A percentile compares a stretch with the other conserved stretches of the same genome.
Conservation (phyloP, 2,797 vertebrate species). For the Xenopus petersii region DNA sequence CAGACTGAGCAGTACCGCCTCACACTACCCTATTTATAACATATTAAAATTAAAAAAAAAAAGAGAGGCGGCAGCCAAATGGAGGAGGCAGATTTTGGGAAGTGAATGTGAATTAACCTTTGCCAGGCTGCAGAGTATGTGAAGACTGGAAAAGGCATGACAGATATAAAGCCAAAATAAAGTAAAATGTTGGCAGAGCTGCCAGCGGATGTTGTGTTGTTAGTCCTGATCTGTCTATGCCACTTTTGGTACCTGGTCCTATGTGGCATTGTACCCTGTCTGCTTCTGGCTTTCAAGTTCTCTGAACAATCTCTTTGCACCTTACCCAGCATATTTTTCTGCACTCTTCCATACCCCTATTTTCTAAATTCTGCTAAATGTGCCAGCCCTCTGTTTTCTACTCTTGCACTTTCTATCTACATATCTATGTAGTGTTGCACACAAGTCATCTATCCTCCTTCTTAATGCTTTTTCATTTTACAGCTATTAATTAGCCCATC, state of each 20-base stretch:
- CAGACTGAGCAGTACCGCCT: slow-evolving; percentile 62
- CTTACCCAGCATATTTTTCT: too few species aligned
- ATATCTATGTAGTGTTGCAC: neutral
- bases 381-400: too few species aligned
- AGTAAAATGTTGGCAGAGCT: too few species aligned
- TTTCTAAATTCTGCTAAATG: too few species aligned
- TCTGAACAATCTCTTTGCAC: too few species aligned
- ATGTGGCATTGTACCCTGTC: too few species aligned
- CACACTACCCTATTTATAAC: slow-evolving; percentile 87
- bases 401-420: neutral
- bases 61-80: slow-evolving; percentile 69
- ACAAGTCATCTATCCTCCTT: neutral
- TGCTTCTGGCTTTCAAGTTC: too few species aligned
- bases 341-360: too few species aligned
- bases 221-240: too few species aligned
- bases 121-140: slow-evolving; percentile 29
- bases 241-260: too few species aligned
- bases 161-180: neutral
- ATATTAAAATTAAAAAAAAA: slow-evolving; percentile 62
- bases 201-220: too few species aligned
- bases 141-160: neutral
- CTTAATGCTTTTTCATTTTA: neutral
- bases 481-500: neutral
- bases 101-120: slow-evolving; percentile 66
- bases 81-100: slow-evolving; percentile 68